Evolutionary conservation across 2,888 invertebrate genomes (phyloP).

Genomic region (Rhimphoctona megacephalus): DNA sequence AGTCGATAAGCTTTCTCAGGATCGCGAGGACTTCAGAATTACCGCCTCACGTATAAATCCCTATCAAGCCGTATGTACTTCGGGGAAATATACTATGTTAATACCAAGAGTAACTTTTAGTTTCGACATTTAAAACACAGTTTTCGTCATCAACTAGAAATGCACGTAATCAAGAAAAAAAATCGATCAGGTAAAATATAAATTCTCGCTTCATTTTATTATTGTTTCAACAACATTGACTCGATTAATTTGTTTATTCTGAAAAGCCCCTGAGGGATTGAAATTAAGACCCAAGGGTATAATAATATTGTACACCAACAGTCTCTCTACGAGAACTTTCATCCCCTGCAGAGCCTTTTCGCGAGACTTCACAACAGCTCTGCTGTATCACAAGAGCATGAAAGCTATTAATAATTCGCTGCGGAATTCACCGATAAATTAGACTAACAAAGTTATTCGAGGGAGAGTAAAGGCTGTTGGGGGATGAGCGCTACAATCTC

Average conservation of each 20-base stretch:
- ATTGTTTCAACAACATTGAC: constrained; percentile 2
- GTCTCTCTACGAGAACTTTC: constrained; percentile 38
- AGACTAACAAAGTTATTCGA: constrained; percentile 79
- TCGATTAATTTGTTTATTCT: constrained; percentile 38
- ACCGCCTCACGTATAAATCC: constrained; percentile 13
- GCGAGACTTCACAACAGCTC: constrained; percentile 52
- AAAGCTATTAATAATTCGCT: constrained; percentile 78
- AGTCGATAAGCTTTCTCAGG: constrained; percentile 30
- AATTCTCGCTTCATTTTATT: constrained; percentile 19
- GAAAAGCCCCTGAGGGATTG: constrained; percentile 12
- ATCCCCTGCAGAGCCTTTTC: constrained; percentile 41
- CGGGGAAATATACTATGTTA: background rate
- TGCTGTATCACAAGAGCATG: constrained; percentile 51
- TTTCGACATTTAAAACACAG: background rate
- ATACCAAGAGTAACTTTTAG: background rate
- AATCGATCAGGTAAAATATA: background rate
- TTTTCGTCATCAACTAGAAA: background rate
- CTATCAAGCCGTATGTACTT: constrained; percentile 1
- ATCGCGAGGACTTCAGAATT: constrained; percentile 10
- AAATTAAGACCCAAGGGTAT: constrained; percentile 43
- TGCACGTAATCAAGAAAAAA: background rate
- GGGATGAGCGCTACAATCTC: constrained; percentile 29
- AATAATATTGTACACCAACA: constrained; percentile 32
- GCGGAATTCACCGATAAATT: constrained; percentile 80
- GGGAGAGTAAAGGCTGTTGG: constrained; percentile 64